phyloP scores from a whole-genome alignment of 2,113 vertebrate species.

The Pelecanoides urinatrix region DNA sequence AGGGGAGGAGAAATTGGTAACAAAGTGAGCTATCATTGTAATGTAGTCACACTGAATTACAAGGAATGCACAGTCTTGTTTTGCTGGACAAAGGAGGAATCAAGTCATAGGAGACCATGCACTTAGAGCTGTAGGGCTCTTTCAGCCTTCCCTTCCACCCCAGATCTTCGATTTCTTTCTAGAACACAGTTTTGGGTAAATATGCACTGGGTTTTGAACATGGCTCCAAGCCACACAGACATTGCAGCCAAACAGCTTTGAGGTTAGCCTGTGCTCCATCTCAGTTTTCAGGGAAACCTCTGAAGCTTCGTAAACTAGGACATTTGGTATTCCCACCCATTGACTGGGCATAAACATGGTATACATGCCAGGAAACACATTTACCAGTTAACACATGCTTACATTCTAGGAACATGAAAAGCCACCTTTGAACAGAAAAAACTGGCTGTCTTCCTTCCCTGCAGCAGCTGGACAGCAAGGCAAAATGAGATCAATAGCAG shows the following conservation, averaged over 20 bases:
- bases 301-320: background rate
- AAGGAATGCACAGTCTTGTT: background rate
- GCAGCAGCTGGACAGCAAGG: background rate
- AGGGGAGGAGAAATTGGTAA: background rate
- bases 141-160: background rate
- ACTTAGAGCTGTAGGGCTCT: background rate
- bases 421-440: background rate
- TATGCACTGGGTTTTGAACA: background rate
- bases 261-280: background rate
- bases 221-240: background rate
- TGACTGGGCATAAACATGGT: background rate
- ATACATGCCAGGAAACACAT: background rate
- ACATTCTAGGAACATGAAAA: background rate
- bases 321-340: background rate
- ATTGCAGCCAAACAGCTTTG: background rate
- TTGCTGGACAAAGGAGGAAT: background rate
- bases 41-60: background rate
- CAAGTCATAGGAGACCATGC: background rate
- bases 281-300: background rate
- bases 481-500: background rate
- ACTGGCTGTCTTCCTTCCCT: background rate
- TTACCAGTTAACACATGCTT: background rate
- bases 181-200: background rate
- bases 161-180: background rate
- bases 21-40: background rate